These are phyloP conservation scores for Pelodytes ibericus DNA, from an alignment of 2,797 vertebrate genomes.

Conservation along the genomic window DNA sequence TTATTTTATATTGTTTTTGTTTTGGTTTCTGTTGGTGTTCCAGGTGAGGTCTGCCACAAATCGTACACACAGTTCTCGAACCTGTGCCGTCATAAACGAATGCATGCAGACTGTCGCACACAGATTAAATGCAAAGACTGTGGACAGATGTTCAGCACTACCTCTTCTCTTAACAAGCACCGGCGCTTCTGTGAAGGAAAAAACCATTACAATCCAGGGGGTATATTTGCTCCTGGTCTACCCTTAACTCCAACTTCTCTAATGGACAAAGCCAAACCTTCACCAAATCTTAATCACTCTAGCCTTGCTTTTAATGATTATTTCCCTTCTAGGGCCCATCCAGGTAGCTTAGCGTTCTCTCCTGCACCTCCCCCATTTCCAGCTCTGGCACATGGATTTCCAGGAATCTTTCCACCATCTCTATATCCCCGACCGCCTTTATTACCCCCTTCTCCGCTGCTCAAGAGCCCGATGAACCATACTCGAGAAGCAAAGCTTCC, in stretches of 20 bases:
- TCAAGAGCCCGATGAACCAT: conserved; percentile 88
- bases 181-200: conserved; percentile 85
- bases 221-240: conserved; percentile 88
- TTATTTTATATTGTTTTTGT: conserved; percentile 67
- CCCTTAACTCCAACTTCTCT: conserved; percentile 89
- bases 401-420: conserved; percentile 91
- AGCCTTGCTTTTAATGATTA: conserved; percentile 90
- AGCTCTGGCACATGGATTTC: conserved; percentile 87
- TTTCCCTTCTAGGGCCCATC: conserved; percentile 90
- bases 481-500: conserved; percentile 89
- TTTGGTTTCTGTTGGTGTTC: conserved; percentile 70
- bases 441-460: conserved; percentile 87
- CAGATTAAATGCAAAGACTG: conserved; percentile 85
- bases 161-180: conserved; percentile 84
- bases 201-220: conserved; percentile 84
- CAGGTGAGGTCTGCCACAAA: conserved; percentile 86
- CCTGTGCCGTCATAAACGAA: conserved; percentile 83
- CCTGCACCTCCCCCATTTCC: conserved; percentile 84
- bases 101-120: conserved; percentile 82
- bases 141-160: conserved; percentile 83
- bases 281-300: conserved; percentile 83
- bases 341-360: conserved; percentile 86
- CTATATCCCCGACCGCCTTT: conserved; percentile 91
- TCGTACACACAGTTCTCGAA: conserved; percentile 87
- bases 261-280: conserved; percentile 91